Evolutionary conservation across 1,140 invertebrate genomes (phyloP).

Genomic region (Trachymyrmex septentrionalis): DNA sequence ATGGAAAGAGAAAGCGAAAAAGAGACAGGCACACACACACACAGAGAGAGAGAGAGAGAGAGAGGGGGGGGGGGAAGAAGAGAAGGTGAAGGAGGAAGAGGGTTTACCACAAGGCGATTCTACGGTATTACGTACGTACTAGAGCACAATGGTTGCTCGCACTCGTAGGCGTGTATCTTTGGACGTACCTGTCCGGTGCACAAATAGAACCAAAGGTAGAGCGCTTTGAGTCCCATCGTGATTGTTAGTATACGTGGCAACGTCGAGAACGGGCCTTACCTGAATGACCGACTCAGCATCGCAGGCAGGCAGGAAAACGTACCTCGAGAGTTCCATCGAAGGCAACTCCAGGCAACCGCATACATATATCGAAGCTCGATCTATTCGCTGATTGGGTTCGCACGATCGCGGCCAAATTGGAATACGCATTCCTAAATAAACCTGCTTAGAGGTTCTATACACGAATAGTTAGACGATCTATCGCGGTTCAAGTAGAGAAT

Average conservation of each 20-base stretch:
- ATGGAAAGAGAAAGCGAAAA: neutral
- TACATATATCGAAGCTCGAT: conserved; percentile 39
- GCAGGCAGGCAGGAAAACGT: conserved; percentile 44
- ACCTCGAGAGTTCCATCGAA: neutral
- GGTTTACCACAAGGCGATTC: conserved; percentile 56
- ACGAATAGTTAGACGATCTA: neutral
- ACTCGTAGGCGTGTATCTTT: conserved; percentile 64
- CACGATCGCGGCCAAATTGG: conserved; percentile 66
- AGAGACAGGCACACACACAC: neutral
- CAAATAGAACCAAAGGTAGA: conserved; percentile 47
- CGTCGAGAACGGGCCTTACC: conserved; percentile 51
- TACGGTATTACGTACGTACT: conserved; percentile 52
- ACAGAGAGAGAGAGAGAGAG: neutral
- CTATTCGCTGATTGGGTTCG: conserved; percentile 62
- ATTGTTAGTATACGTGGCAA: conserved; percentile 34
- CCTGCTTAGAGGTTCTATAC: conserved; percentile 22
- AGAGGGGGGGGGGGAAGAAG: neutral
- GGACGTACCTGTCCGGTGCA: conserved; percentile 33
- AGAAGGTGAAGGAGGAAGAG: neutral
- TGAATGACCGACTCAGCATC: conserved; percentile 22
- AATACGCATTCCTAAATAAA: conserved; percentile 62
- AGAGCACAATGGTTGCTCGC: conserved; percentile 42
- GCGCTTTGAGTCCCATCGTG: conserved; percentile 31
- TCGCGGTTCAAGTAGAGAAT: neutral
- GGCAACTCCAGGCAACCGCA: conserved; percentile 13